Evolutionary conservation across 1,140 invertebrate genomes (phyloP).

Genomic region (Eumaeus atala): DNA sequence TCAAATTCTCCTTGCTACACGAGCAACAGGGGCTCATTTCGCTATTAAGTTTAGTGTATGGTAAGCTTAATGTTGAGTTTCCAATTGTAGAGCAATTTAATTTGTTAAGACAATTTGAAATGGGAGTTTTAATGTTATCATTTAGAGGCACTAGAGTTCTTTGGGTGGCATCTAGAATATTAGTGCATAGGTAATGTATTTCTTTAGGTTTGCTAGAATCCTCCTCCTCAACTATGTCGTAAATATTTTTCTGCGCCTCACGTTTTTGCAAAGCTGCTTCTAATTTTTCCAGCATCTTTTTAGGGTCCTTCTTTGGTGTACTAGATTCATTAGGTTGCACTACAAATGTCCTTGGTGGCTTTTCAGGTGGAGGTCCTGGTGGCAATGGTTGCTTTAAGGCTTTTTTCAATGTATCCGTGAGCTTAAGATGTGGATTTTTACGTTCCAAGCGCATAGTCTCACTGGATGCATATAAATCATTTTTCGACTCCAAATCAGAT

Average conservation of each 20-base stretch:
- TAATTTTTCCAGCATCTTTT: slow-evolving; percentile 77
- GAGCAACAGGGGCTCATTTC: slow-evolving; percentile 34
- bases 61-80: slow-evolving; percentile 53
- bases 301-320: slow-evolving; percentile 66
- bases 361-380: slow-evolving; percentile 79
- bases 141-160: slow-evolving; percentile 42
- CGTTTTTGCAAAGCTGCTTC: slow-evolving; percentile 75
- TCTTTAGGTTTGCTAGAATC: slow-evolving; percentile 52
- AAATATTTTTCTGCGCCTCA: slow-evolving; percentile 46
- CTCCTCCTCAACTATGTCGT: slow-evolving; percentile 41
- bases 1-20: slow-evolving; percentile 37
- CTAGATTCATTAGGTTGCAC: slow-evolving; percentile 34
- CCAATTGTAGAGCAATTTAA: slow-evolving; percentile 69
- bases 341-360: slow-evolving; percentile 80
- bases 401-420: slow-evolving; percentile 76
- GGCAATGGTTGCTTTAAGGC: slow-evolving; percentile 79
- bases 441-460: slow-evolving; percentile 58
- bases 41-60: slow-evolving; percentile 56
- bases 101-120: slow-evolving; percentile 74
- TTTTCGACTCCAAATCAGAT: slow-evolving; percentile 44
- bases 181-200: slow-evolving; percentile 69
- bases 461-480: slow-evolving; percentile 51
- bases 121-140: slow-evolving; percentile 38
- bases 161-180: slow-evolving; percentile 58
- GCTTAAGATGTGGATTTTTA: slow-evolving; percentile 57